These are phyloP conservation scores for Gonatopus flavifemur DNA, from an alignment of 1,140 invertebrate species.

Conservation along the genomic window DNA sequence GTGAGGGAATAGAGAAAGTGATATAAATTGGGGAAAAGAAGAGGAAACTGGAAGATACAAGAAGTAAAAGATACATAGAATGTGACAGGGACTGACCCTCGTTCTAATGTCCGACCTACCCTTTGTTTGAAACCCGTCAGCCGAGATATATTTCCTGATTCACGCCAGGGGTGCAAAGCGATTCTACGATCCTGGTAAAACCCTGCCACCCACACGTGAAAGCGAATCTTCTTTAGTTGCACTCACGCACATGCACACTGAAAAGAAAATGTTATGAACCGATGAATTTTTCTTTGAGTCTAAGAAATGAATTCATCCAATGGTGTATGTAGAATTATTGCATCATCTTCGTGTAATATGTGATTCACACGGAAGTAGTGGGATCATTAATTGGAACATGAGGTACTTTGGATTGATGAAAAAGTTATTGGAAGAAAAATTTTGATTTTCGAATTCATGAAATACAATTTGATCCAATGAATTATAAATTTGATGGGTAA, in stretches of 20 bases:
- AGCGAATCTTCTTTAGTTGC: conserved; percentile 29
- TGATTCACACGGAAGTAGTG: too few species aligned
- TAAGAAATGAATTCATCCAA: conserved; percentile 20
- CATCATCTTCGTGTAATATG: too few species aligned
- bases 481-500: too few species aligned
- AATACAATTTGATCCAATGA: too few species aligned
- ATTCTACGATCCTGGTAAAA: conserved; percentile 39
- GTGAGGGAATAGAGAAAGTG: background rate
- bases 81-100: conserved; percentile 32
- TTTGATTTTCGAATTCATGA: too few species aligned
- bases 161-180: conserved; percentile 47
- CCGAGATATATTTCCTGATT: conserved; percentile 52
- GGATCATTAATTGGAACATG: too few species aligned
- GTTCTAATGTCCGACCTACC: conserved; percentile 38
- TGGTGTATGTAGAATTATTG: conserved; percentile 9
- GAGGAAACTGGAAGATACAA: conserved; percentile 1
- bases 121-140: conserved; percentile 53
- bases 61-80: conserved; percentile 12
- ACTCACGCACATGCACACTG: conserved; percentile 25
- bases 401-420: too few species aligned
- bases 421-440: too few species aligned
- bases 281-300: too few species aligned
- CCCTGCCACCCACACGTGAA: conserved; percentile 20
- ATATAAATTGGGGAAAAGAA: background rate
- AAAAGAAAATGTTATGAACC: conserved; percentile 23